phyloP scores from a whole-genome alignment of 2,888 invertebrate species.

The Cheiracanthium punctorium region DNA sequence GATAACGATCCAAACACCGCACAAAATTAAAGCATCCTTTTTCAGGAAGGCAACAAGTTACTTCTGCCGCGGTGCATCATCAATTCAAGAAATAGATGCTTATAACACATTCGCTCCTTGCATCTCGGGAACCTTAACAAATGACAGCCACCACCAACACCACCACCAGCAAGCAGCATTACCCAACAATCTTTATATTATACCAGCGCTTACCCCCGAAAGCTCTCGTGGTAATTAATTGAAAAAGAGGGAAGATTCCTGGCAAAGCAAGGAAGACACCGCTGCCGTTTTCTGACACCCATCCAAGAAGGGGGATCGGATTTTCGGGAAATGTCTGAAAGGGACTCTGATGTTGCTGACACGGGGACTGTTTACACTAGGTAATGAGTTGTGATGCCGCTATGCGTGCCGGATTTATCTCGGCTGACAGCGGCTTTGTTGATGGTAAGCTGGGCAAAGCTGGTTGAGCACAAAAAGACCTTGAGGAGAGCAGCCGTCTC shows the following conservation, averaged over 20 bases:
- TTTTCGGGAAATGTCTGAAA: slow-evolving; percentile 33
- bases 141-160: slow-evolving; percentile 2
- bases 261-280: not conserved
- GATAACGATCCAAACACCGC: not conserved
- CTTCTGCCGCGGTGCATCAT: not conserved
- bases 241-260: slow-evolving; percentile 2
- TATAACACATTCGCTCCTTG: not conserved
- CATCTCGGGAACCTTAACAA: not conserved
- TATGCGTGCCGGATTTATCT: slow-evolving; percentile 62
- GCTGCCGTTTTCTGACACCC: slow-evolving; percentile 35
- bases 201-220: not conserved
- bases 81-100: slow-evolving; percentile 5
- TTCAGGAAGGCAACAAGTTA: slow-evolving; percentile 9
- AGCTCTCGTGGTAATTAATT: not conserved
- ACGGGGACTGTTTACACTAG: slow-evolving; percentile 63
- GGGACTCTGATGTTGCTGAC: slow-evolving; percentile 53
- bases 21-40: slow-evolving; percentile 10
- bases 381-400: slow-evolving; percentile 65
- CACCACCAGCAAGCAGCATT: too few relatives aligned
- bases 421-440: slow-evolving; percentile 49
- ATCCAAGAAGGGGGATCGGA: slow-evolving; percentile 50
- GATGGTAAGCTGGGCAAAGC: slow-evolving; percentile 37
- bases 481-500: slow-evolving; percentile 53
- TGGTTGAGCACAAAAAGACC: slow-evolving; percentile 35
- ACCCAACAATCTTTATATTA: slow-evolving; percentile 14